Percentiles rank a stretch among this genome's conserved stretches.
These are phyloP conservation scores for Hololepta plana DNA, from an alignment of 2,888 invertebrate species.

Conservation along the genomic window DNA sequence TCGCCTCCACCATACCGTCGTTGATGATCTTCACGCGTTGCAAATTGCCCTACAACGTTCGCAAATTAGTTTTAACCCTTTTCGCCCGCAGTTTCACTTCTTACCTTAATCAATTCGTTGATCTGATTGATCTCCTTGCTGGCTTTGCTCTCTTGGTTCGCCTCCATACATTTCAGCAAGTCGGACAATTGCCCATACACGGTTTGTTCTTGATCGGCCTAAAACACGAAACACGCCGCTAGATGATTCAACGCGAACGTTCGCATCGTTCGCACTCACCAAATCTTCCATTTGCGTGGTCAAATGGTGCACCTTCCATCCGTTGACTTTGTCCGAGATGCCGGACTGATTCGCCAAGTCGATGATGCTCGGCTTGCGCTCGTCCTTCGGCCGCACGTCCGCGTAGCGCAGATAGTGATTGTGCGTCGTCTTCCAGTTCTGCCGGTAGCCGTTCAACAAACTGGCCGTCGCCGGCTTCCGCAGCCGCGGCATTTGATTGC, in stretches of 20 bases:
- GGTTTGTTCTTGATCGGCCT: conserved; percentile 34
- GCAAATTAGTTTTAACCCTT: conserved; percentile 4
- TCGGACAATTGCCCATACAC: conserved; percentile 27
- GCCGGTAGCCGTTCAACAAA: conserved; percentile 43
- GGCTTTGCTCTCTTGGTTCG: conserved; percentile 20
- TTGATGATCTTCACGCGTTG: conserved; percentile 86
- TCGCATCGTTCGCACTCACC: conserved; percentile 31
- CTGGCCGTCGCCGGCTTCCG: conserved; percentile 28
- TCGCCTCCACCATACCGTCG: conserved; percentile 81
- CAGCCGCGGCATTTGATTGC: conserved; percentile 15
- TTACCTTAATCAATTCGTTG: conserved; percentile 46
- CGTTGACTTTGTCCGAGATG: conserved; percentile 73
- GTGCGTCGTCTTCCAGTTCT: conserved; percentile 51
- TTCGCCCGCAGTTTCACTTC: conserved; percentile 5
- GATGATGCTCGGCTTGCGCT: conserved; percentile 66
- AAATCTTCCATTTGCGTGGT: conserved; percentile 86
- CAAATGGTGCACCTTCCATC: conserved; percentile 89
- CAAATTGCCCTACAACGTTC: conserved; percentile 62
- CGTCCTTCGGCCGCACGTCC: conserved; percentile 79
- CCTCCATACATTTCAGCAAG: conserved; percentile 24
- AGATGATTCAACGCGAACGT: background rate
- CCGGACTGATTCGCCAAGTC: conserved; percentile 81
- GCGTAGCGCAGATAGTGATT: conserved; percentile 58
- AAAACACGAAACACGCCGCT: conserved; percentile 10
- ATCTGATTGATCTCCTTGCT: conserved; percentile 25